Percentiles rank a stretch among this genome's conserved stretches.
Evolutionary conservation across 2,113 vertebrate genomes (phyloP).

Genomic region (Casuarius casuarius): DNA sequence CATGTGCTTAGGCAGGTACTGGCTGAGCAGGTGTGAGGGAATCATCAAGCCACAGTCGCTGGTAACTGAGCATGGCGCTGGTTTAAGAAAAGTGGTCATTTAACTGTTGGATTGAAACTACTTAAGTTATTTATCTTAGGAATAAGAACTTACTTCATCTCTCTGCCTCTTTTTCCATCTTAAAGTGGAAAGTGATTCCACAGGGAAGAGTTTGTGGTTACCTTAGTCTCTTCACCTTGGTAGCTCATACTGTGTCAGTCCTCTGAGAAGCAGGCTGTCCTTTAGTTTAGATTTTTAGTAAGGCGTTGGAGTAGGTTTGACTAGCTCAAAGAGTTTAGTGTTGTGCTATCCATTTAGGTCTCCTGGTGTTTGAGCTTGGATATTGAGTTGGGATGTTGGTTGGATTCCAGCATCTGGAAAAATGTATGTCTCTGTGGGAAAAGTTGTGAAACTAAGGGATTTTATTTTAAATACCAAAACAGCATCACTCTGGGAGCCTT

Average conservation of each 20-base stretch:
- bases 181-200: background rate
- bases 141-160: background rate
- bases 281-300: background rate
- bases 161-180: background rate
- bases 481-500: background rate
- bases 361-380: background rate
- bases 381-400: background rate
- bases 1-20: background rate
- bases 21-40: background rate
- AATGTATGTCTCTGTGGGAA: background rate
- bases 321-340: background rate
- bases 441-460: background rate
- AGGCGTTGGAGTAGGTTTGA: background rate
- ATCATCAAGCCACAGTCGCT: background rate
- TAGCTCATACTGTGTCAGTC: background rate
- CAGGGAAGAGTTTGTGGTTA: background rate
- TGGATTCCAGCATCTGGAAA: background rate
- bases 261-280: background rate
- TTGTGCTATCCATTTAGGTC: background rate
- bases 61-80: background rate
- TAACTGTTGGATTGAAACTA: background rate
- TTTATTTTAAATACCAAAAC: background rate
- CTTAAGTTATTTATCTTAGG: background rate
- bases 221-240: background rate
- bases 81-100: background rate